phyloP scores from a whole-genome alignment of 2,797 vertebrate genomes.

The Eleutherodactylus coqui region DNA sequence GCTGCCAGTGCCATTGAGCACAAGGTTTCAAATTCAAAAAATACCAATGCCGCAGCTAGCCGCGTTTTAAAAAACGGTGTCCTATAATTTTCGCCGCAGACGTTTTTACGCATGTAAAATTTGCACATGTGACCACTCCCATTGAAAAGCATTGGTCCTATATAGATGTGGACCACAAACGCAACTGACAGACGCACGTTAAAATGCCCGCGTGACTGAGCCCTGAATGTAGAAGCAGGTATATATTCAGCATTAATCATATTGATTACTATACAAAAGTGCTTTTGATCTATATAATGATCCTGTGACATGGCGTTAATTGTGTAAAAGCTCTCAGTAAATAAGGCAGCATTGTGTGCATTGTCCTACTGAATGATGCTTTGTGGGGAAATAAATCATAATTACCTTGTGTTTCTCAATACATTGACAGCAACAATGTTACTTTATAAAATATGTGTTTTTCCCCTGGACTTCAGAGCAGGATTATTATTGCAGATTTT shows the following conservation, averaged over 20 bases:
- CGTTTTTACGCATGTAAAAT: too few relatives aligned
- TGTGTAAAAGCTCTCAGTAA: constrained; percentile 21
- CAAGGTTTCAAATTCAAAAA: too few relatives aligned
- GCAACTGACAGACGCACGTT: too few relatives aligned
- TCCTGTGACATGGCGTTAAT: constrained; percentile 44
- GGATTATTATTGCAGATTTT: constrained; percentile 54
- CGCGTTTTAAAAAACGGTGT: too few relatives aligned
- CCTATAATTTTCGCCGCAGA: too few relatives aligned
- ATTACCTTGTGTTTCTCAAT: constrained; percentile 36
- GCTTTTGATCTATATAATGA: constrained; percentile 29
- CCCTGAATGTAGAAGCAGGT: neutral
- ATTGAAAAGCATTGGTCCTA: too few relatives aligned
- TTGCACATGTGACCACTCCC: too few relatives aligned
- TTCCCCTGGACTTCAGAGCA: constrained; percentile 12
- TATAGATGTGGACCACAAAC: too few relatives aligned
- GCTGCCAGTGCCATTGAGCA: too few relatives aligned
- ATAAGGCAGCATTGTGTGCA: constrained; percentile 1
- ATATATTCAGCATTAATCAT: constrained; percentile 24
- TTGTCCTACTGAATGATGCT: constrained; percentile 27
- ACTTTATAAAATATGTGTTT: constrained; percentile 24
- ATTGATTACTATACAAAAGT: constrained; percentile 11
- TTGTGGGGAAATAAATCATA: constrained; percentile 19
- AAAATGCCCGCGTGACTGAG: too few relatives aligned
- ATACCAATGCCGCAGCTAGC: too few relatives aligned
- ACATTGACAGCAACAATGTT: constrained; percentile 24